Percentiles rank a stretch among this genome's conserved stretches.
Conservation (phyloP, 1,140 invertebrate species). For the Dendroctonus valens region DNA sequence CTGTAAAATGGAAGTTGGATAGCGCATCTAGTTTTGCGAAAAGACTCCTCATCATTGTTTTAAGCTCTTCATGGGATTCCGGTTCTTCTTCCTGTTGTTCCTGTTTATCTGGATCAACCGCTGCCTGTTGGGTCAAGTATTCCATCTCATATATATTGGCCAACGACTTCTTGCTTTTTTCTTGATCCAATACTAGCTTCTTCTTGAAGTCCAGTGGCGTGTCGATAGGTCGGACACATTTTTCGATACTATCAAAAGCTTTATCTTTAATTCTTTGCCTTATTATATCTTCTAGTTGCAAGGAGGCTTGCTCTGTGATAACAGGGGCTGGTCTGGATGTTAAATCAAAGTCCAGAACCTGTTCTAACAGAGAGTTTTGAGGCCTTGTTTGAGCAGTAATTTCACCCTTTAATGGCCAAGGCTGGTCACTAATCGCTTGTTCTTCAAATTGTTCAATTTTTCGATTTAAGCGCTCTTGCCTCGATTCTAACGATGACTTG, state of each 20-base stretch:
- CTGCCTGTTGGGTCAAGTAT: slow-evolving; percentile 79
- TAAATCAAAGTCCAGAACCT: slow-evolving; percentile 88
- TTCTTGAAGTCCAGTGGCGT: slow-evolving; percentile 88
- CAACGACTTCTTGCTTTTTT: slow-evolving; percentile 93
- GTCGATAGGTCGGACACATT: slow-evolving; percentile 84
- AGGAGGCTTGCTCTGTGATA: slow-evolving; percentile 87
- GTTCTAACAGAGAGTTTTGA: slow-evolving; percentile 89
- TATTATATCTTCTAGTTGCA: slow-evolving; percentile 88
- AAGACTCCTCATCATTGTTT: slow-evolving; percentile 70
- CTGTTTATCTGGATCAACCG: slow-evolving; percentile 58
- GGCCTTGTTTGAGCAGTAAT: slow-evolving; percentile 73
- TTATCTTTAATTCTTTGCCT: slow-evolving; percentile 89
- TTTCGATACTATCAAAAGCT: slow-evolving; percentile 92
- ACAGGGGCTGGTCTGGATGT: slow-evolving; percentile 79
- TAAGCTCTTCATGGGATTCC: slow-evolving; percentile 74
- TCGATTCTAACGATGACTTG: slow-evolving; percentile 70
- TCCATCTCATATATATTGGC: slow-evolving; percentile 95
- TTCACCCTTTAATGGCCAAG: slow-evolving; percentile 94
- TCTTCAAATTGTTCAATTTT: slow-evolving; percentile 80
- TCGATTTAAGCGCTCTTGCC: slow-evolving; percentile 70
- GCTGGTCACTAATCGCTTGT: slow-evolving; percentile 75
- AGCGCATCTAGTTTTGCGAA: slow-evolving; percentile 90
- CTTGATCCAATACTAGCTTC: slow-evolving; percentile 84
- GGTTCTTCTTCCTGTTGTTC: slow-evolving; percentile 67
- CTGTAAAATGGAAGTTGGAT: slow-evolving; percentile 92